Conservation (phyloP, 2,797 vertebrate species). For the Megalops cyprinoides region DNA sequence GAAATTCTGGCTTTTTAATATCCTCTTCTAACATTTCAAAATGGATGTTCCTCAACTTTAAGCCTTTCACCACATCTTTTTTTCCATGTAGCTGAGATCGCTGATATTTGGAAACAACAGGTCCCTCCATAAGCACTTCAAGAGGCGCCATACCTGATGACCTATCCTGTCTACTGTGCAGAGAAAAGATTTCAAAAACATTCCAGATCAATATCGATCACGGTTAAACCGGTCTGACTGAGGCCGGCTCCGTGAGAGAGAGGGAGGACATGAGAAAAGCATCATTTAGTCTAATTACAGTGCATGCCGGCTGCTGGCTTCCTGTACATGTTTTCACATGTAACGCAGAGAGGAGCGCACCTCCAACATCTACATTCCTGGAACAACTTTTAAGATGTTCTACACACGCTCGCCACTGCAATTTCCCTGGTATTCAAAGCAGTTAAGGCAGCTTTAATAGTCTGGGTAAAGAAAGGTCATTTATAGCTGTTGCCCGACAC, state of each 20-base stretch:
- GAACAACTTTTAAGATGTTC: constrained; percentile 69
- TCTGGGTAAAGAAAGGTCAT: constrained; percentile 67
- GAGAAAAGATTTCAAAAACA: background rate
- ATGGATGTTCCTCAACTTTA: too few relatives aligned
- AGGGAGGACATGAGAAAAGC: constrained; percentile 77
- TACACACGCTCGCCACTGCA: constrained; percentile 72
- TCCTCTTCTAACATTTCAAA: background rate
- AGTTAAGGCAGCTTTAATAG: constrained; percentile 79
- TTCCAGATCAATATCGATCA: constrained; percentile 69
- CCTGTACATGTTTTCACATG: constrained; percentile 80
- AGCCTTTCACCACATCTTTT: too few relatives aligned
- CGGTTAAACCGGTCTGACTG: constrained; percentile 52
- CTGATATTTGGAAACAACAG: too few relatives aligned
- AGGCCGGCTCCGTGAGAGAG: constrained; percentile 60
- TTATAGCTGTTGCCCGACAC: constrained; percentile 65
- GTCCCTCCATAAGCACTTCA: too few relatives aligned
- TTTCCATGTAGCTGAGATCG: too few relatives aligned
- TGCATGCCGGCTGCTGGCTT: constrained; percentile 75
- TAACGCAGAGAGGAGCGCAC: constrained; percentile 63
- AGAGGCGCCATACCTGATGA: too few relatives aligned
- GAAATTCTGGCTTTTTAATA: background rate
- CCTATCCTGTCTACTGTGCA: background rate
- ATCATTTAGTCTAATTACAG: constrained; percentile 82
- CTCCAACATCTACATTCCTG: constrained; percentile 74
- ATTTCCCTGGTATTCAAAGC: constrained; percentile 79